Base-by-base conservation (phyloP, 2,888 invertebrate species). In the Leptinotarsa peninsularis region DNA sequence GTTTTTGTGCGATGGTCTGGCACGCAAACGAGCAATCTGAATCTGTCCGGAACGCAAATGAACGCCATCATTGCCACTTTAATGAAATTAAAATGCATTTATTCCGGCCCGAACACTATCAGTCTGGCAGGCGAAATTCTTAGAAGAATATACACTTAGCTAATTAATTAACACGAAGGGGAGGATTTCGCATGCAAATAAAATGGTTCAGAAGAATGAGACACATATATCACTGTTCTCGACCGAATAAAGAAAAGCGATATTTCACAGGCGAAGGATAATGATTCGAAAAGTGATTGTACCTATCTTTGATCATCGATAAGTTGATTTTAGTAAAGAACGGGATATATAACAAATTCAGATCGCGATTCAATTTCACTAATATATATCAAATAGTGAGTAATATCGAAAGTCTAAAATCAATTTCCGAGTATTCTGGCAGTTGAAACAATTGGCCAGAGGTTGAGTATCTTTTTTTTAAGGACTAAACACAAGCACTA, bases 31-130 rank as follows among this genome's bases (percentile, higher is more conserved):
- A 79, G 86, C 86, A 87, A 87, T 87, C 87, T 86, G 85, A 85
- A 86, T 86, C 85, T 83, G 85, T 86, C 69, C n/a, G 43, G 70
- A 70, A 70, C 70, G 70, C 70, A 49, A 70, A 70, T 58, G 70
- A 58, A 70, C 69, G 85, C 82, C 84, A 82, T 77, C 73, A 66
- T 70, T 73, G 84, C 84, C 85, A 85, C 87, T 87, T 87, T 88
- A 87, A 87, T 87, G 87, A 88, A 88, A 88, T 88, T 88, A 88
- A 87, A 87, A 88, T 88, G 87, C 88, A 88, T 88, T 87, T 87
- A 88, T 88, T 87, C 87, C 84, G 77, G 75, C 74, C 77, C 83
- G 86, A 83, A 86, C 86, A 85, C 85, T 87, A 86, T 86, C 86
- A 82, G 86, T 83, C 84, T 81, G 81, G 79, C 84, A 69, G 79